phyloP scores from a whole-genome alignment of 2,888 invertebrate species.

The Iphiclides podalirius region DNA sequence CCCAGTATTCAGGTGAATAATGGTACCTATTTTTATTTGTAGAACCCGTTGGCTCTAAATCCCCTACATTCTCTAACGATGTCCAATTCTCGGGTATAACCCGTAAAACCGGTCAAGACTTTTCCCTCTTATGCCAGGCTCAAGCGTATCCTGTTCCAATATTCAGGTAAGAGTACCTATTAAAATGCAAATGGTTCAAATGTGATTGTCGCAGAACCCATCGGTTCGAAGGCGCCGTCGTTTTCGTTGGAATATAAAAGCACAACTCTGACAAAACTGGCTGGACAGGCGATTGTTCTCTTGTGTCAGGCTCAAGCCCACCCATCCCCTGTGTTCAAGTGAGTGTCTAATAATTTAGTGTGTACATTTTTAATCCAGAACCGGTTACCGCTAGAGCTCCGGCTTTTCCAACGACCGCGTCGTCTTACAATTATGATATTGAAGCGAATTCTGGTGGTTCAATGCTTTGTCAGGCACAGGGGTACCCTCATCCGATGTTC shows the following conservation, averaged over 20 bases:
- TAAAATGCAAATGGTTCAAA: constrained; percentile 23
- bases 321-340: constrained; percentile 85
- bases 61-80: constrained; percentile 85
- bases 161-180: constrained; percentile 63
- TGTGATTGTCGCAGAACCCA: constrained; percentile 74
- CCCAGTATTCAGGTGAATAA: constrained; percentile 84
- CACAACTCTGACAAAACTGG: constrained; percentile 78
- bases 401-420: constrained; percentile 73
- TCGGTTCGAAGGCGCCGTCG: constrained; percentile 81
- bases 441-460: constrained; percentile 61
- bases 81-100: constrained; percentile 85
- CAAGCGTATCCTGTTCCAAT: constrained; percentile 87
- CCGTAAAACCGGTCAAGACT: constrained; percentile 81
- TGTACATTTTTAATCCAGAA: constrained; percentile 56
- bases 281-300: constrained; percentile 78
- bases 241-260: constrained; percentile 80
- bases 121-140: constrained; percentile 87
- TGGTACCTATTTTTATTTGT: constrained; percentile 54
- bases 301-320: constrained; percentile 85
- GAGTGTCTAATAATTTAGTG: constrained; percentile 49
- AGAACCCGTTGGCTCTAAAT: constrained; percentile 86
- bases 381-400: constrained; percentile 74
- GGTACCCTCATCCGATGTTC: constrained; percentile 83
- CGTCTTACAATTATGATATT: constrained; percentile 72
- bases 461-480: constrained; percentile 79